Base-by-base conservation (phyloP, 2,888 invertebrate genomes). In the Sinelater perroti region DNA sequence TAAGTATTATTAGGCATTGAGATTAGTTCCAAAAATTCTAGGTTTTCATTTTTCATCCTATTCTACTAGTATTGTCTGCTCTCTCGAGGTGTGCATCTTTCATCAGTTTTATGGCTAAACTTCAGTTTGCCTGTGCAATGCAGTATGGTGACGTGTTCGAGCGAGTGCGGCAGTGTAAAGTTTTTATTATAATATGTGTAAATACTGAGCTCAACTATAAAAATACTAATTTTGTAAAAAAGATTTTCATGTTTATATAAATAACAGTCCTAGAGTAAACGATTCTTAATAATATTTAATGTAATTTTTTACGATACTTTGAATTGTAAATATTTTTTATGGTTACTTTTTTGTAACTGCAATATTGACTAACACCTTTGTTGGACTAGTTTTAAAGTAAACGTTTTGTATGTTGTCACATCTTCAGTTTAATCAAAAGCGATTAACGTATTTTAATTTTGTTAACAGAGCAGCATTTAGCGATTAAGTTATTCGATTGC, bases 161-260 rank as follows among this genome's bases (percentile, higher is more conserved):
- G 8, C 10, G 28, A 10, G 10, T 28, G 28, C 2, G 30, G 30
- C 8, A 44, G 44, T 44, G 44, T 44, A 24, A 30, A 44, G 17
- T 44, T 44, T 44, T 44, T 44, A 26, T 30, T 17, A 30, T 44
- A 44, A 28, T n/a, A 28, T 28, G 44, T 44, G 28, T 44, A 44
- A 18, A 44, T 44, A 28, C 11, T 40, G 24, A 50, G 38, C 50
- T 50, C 50, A 50, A 38, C 17, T 50, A 28, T 50, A 20, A 46
- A 50, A 28, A 18, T 38, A 50, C 40, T 50, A 40, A 50, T 40
- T 50, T 52, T 52, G 52, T 52, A 42, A 36, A 50, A 38, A 47
- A 52, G 33, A 52, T 40, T 42, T 52, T 42, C 42, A 40, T 40
- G 42, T 52, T 52, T 52, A 52, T 52, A 52, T 52, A 52, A 21